Percentiles rank a stretch among this genome's conserved stretches.
Conservation (phyloP, 2,113 vertebrate genomes). For the Propithecus coquereli region DNA sequence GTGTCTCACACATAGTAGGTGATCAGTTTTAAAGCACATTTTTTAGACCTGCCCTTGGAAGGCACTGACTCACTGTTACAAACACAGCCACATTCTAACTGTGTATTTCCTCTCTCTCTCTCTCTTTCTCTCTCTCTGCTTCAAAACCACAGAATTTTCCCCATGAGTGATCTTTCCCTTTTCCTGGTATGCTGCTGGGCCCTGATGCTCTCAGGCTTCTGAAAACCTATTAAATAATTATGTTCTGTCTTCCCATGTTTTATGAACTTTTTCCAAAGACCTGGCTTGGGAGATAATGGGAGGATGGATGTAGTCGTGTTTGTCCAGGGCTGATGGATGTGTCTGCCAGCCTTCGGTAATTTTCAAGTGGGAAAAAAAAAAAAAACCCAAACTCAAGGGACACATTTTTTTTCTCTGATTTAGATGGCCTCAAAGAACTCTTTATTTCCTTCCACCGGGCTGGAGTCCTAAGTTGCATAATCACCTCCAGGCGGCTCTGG, state of each 20-base stretch:
- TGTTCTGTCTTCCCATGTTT: background rate
- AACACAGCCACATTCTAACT: background rate
- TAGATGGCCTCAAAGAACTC: background rate
- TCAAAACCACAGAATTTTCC: background rate
- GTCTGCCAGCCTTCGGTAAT: background rate
- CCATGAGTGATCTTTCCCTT: background rate
- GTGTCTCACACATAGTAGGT: background rate
- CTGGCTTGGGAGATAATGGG: background rate
- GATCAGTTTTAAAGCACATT: background rate
- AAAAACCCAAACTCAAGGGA: background rate
- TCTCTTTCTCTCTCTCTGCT: background rate
- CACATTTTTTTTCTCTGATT: background rate
- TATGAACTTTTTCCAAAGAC: constrained; percentile 20
- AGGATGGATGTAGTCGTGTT: background rate
- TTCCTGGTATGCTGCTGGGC: background rate
- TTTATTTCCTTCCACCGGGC: background rate
- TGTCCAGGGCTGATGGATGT: background rate
- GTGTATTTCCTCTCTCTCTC: background rate
- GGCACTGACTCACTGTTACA: background rate
- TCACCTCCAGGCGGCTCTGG: background rate
- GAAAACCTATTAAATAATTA: constrained; percentile 13
- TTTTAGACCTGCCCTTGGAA: background rate
- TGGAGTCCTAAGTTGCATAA: background rate
- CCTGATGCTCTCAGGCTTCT: background rate
- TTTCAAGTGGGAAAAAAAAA: background rate